phyloP scores from a whole-genome alignment of 1,140 invertebrate genomes.

The Protaetia brevitarsis region DNA sequence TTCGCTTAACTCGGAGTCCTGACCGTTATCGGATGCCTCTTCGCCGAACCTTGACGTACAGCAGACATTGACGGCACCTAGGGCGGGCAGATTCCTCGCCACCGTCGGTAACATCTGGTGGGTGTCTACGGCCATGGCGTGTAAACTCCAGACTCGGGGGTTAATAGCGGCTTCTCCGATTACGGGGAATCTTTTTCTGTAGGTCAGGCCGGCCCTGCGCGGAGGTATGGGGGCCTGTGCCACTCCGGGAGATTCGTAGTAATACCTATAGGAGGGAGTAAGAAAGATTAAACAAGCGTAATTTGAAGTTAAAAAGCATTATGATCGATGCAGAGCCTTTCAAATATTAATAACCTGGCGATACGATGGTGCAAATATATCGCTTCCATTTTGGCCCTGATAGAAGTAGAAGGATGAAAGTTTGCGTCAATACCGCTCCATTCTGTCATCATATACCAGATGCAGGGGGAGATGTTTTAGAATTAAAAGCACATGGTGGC shows the following conservation, averaged over 20 bases:
- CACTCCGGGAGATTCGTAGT: background rate
- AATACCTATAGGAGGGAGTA: background rate
- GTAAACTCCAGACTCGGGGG: background rate
- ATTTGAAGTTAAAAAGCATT: too few relatives aligned
- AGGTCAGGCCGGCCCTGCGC: background rate
- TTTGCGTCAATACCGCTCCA: too few relatives aligned
- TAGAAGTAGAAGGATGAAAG: too few relatives aligned
- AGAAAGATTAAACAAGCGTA: background rate
- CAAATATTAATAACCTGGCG: too few relatives aligned
- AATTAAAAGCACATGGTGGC: too few relatives aligned
- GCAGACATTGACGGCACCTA: background rate
- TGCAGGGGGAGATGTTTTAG: too few relatives aligned
- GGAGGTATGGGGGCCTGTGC: background rate
- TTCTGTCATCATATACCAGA: too few relatives aligned
- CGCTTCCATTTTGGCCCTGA: too few relatives aligned
- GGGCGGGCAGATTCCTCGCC: conserved; percentile 5
- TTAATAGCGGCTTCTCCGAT: conserved; percentile 18
- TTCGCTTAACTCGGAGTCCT: conserved; percentile 34
- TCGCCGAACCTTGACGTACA: background rate
- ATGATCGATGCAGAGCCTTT: too few relatives aligned
- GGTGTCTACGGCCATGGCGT: conserved; percentile 15
- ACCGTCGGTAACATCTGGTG: conserved; percentile 15
- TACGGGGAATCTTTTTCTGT: conserved; percentile 21
- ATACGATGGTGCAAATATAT: too few relatives aligned
- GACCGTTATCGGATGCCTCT: conserved; percentile 33